Base-by-base conservation (phyloP, 2,113 vertebrate species). In the Gila orcuttii region DNA sequence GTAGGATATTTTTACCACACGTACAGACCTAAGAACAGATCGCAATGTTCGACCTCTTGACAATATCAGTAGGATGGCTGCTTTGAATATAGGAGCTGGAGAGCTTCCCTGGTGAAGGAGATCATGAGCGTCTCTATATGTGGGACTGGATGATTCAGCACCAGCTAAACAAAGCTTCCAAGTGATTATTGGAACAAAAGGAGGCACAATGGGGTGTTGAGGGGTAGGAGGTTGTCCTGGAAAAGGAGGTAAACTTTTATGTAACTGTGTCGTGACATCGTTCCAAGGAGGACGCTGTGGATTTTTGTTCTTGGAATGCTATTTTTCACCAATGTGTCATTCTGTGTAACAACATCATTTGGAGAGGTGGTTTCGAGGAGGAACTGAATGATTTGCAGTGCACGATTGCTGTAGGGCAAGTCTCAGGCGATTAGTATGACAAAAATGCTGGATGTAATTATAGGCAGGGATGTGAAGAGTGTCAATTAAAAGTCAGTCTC, bases 131-230 rank as follows among this genome's bases (percentile, higher is more conserved):
- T 73, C 78, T 86, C 62, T 75, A 85, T 85, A 59, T 81, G 89
- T 86, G 87, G 79, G 89, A 86, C 79, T 79, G 78, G 55, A 80
- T 90, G 89, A 90, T 83, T 90, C 87, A 90, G 89, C 87, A 82
- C 42, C 33, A 82, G 80, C 82, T 60, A 42, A 62, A 74, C 45
- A 85, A 64, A 85, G 74, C 74, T 80, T 85, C 80, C 59, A 57
- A 85, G 73, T 83, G 66, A 85, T 90, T 85, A 85, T 36, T 86
- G 85, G 78, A 85, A 84, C 78, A 64, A 78, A 82, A 82, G 82
- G 62, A 86, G 82, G 85, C 82, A 69, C 73, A 75, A 73, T 71
- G 50, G 78, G 73, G 39, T 76, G 59, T 60, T 45, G 82, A 73
- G 76, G 79, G 85, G 87, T 85, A 52, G 89, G 87, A 52, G 85